phyloP scores from a whole-genome alignment of 1,140 invertebrate genomes.

The Homalodisca vitripennis region DNA sequence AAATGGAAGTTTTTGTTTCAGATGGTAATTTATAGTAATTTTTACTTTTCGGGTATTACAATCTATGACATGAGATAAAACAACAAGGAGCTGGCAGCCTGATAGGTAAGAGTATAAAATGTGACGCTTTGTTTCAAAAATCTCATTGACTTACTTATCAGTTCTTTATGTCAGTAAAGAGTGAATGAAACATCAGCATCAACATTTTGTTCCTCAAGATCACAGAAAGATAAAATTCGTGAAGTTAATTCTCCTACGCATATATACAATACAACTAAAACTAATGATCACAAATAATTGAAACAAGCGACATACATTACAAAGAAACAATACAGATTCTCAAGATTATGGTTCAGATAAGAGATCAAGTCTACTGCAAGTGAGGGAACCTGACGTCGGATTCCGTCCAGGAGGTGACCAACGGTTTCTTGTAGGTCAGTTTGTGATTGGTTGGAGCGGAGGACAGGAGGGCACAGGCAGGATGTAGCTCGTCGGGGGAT shows the following conservation, averaged over 20 bases:
- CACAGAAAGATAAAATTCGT: constrained; percentile 21
- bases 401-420: constrained; percentile 12
- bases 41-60: too few relatives aligned
- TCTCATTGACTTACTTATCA: background rate
- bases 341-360: constrained; percentile 13
- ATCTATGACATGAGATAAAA: too few relatives aligned
- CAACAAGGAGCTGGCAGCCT: too few relatives aligned
- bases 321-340: constrained; percentile 19
- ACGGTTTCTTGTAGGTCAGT: constrained; percentile 18
- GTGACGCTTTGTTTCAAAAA: background rate
- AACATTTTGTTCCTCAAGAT: constrained; percentile 11
- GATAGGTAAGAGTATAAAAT: background rate
- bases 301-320: background rate
- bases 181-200: background rate
- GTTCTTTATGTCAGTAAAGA: background rate
- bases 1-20: too few relatives aligned
- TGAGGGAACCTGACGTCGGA: constrained; percentile 17
- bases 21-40: too few relatives aligned
- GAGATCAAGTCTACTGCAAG: constrained; percentile 16
- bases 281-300: constrained; percentile 16
- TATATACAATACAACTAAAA: constrained; percentile 20
- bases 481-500: constrained; percentile 1
- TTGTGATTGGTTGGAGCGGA: constrained; percentile 9
- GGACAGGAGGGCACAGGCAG: background rate
- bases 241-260: constrained; percentile 18